Evolutionary conservation across 2,888 invertebrate species (phyloP).

Genomic region (Desoria tigrina): DNA sequence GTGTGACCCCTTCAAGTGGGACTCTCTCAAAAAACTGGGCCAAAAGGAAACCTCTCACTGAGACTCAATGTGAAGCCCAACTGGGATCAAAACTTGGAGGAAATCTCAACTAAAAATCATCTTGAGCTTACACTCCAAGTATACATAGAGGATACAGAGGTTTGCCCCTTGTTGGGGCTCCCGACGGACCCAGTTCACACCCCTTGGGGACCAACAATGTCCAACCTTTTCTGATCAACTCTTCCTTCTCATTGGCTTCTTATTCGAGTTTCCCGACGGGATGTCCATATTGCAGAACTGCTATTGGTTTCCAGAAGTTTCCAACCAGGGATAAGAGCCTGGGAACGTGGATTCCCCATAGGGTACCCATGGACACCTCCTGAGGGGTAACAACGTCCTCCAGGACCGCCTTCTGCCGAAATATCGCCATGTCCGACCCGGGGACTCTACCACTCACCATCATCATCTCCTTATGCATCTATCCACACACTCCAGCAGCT

Average conservation of each 20-base stretch:
- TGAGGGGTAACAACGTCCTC: conserved; percentile 39
- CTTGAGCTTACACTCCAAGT: not conserved
- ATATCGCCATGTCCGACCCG: conserved; percentile 41
- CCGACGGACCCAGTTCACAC: conserved; percentile 47
- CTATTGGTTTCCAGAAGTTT: conserved; percentile 43
- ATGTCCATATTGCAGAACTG: conserved; percentile 38
- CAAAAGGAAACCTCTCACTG: conserved; percentile 51
- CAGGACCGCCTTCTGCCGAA: conserved; percentile 47
- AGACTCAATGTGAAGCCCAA: conserved; percentile 52
- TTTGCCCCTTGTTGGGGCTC: conserved; percentile 28
- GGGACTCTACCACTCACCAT: conserved; percentile 9
- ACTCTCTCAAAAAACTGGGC: conserved; percentile 51
- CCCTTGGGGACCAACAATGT: conserved; percentile 34
- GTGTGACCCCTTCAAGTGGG: conserved; percentile 52
- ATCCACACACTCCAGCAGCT: conserved; percentile 35
- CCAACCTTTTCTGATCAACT: conserved; percentile 18
- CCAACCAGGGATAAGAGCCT: conserved; percentile 44
- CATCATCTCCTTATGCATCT: conserved; percentile 22
- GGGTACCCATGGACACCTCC: conserved; percentile 40
- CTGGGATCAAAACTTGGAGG: conserved; percentile 44
- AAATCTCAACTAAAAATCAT: conserved; percentile 35
- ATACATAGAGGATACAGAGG: not conserved
- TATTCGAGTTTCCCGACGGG: conserved; percentile 36
- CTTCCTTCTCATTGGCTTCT: conserved; percentile 33
- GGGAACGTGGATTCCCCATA: conserved; percentile 38